phyloP scores from a whole-genome alignment of 2,113 vertebrate species.

The Chrysemys picta region DNA sequence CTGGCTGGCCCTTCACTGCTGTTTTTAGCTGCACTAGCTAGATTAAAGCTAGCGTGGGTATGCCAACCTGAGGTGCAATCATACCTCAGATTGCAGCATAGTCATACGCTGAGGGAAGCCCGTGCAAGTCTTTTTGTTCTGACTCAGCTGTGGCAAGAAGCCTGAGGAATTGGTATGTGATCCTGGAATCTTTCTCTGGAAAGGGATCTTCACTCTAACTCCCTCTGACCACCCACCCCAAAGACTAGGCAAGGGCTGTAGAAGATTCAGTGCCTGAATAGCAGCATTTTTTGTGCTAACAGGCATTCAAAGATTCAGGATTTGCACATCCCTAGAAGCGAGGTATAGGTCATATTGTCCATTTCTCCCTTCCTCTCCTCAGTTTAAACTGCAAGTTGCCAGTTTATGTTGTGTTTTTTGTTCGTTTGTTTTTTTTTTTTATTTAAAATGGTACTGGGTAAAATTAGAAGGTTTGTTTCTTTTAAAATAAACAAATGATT shows the following conservation, averaged over 20 bases:
- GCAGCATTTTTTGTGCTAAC: neutral
- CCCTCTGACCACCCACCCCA: neutral
- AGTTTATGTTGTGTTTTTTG: neutral
- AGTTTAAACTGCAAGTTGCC: neutral
- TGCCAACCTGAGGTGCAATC: neutral
- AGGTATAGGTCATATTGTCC: neutral
- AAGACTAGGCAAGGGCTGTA: neutral
- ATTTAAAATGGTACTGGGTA: neutral
- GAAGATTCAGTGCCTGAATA: neutral
- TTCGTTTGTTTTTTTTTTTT: neutral
- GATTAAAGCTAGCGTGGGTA: too few species aligned
- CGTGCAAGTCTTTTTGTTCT: neutral
- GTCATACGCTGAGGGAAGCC: neutral
- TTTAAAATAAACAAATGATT: neutral
- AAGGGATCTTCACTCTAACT: neutral
- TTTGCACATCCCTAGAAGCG: neutral
- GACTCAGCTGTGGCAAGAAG: neutral
- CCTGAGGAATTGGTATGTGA: neutral
- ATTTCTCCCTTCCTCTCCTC: neutral
- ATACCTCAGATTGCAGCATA: neutral
- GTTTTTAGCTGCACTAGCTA: neutral
- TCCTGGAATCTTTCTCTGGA: neutral
- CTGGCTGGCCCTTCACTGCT: neutral
- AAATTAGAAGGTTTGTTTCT: neutral
- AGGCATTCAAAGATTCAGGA: neutral